Conservation (phyloP, 1,140 invertebrate species). For the Cyclina sinensis region DNA sequence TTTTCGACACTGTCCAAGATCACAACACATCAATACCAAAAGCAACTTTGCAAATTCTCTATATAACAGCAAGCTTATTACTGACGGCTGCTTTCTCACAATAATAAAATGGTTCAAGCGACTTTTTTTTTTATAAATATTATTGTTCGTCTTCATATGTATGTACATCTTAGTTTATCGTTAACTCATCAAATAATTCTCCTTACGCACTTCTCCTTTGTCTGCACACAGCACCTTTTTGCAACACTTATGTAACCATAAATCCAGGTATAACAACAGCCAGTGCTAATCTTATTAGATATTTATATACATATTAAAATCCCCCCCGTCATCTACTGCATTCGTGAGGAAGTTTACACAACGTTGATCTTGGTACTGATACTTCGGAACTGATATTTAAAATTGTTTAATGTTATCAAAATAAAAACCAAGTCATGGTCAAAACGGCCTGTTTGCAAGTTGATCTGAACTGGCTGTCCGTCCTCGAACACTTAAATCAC, state of each 20-base stretch:
- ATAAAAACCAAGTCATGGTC: constrained; percentile 67
- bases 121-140: no score
- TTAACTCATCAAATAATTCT: no score
- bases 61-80: not conserved
- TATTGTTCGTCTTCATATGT: no score
- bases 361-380: constrained; percentile 27
- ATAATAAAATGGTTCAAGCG: no score
- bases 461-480: constrained; percentile 85
- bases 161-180: no score
- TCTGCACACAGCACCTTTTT: not conserved
- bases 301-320: no score
- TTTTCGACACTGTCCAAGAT: not conserved
- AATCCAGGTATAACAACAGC: not conserved
- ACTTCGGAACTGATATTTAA: not conserved
- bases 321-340: not conserved
- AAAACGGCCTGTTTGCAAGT: constrained; percentile 80
- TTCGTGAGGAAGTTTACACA: not conserved
- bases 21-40: constrained; percentile 52
- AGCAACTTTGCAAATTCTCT: constrained; percentile 21
- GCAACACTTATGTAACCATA: not conserved
- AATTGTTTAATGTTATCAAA: constrained; percentile 27
- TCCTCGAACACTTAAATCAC: constrained; percentile 82
- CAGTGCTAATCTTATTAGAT: not conserved
- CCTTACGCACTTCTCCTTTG: no score
- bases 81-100: not conserved